Base-by-base conservation (phyloP, 2,797 vertebrate species). In the Typhlichthys eigenmanni region DNA sequence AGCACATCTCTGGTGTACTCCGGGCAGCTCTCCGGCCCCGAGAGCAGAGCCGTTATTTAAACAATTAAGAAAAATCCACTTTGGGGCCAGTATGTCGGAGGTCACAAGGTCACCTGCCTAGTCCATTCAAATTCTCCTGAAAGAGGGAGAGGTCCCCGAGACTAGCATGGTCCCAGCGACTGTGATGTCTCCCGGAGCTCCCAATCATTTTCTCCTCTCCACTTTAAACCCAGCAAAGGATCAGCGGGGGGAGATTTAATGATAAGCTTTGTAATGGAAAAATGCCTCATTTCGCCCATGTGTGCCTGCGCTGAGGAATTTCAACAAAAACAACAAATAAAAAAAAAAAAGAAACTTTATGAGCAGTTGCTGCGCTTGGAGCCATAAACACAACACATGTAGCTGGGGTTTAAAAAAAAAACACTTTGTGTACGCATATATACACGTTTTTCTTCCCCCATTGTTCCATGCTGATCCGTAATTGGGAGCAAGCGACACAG, bases 261-360 rank as follows among this genome's bases (percentile, higher is more conserved):
- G 88, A 92, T 89, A 87, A 86, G 89, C 89, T 92, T 91, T 91
- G 89, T 90, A 91, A 92, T 92, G 89, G 90, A 91, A 91, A 90
- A 90, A 91, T 81, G 82, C 82, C 85, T 88, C 74, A 78, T 88
- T 89, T 79, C 80, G 71, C 76, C 79, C 80, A 84, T 87, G 87
- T 85, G 85, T 76, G 87, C 77, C 74, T 80, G 75, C 45, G 50
- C 78, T 66, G 34, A 72, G 82, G 75, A 86, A 85, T 85, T 82
- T 81, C 77, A 73, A 79, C 77, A 74, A 71, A 57, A 58, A 58
- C 10, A 10, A 47, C 17, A 12, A 47, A 8, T n/a, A 9, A 3
- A 45, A 29, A 16, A 29, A 16, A n/a, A 16, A 60, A 55, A 29
- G 64, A 14, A 16, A 56, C 81, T 89, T 90, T 88, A 91, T 75